phyloP scores from a whole-genome alignment of 2,888 invertebrate species.

The Molorchus minor region DNA sequence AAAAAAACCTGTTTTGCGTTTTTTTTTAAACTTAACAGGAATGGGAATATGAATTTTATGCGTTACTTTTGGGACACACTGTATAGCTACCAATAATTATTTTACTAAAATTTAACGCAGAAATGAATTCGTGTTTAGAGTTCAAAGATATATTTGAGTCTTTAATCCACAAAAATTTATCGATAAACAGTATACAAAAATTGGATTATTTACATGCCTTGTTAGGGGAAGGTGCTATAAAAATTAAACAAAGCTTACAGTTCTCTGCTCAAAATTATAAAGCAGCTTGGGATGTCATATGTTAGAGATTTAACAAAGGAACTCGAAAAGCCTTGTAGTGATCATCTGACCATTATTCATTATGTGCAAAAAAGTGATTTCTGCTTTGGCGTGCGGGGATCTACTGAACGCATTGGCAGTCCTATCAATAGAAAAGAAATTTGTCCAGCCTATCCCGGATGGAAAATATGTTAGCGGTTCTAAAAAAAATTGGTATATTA shows the following conservation, averaged over 20 bases:
- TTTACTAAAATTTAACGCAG: slow-evolving; percentile 31
- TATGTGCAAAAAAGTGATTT: too few species aligned
- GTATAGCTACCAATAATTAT: slow-evolving; percentile 27
- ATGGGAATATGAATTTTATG: too few species aligned
- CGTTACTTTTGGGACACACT: too few species aligned
- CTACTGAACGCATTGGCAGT: too few species aligned
- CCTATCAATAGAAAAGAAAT: too few species aligned
- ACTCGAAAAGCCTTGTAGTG: slow-evolving; percentile 27
- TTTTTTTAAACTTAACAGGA: too few species aligned
- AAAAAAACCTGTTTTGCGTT: too few species aligned
- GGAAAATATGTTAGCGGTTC: too few species aligned
- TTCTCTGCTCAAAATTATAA: slow-evolving; percentile 23
- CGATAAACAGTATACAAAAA: slow-evolving; percentile 30
- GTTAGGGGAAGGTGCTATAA: slow-evolving; percentile 18
- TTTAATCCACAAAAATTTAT: slow-evolving; percentile 31
- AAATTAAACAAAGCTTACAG: slow-evolving; percentile 27
- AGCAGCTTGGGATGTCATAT: slow-evolving; percentile 27
- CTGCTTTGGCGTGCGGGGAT: slow-evolving; percentile 21
- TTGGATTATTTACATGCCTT: slow-evolving; percentile 28
- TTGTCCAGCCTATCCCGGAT: too few species aligned
- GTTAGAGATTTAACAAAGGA: slow-evolving; percentile 30
- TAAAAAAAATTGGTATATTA: too few species aligned
- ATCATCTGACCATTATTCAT: too few species aligned
- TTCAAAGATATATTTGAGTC: slow-evolving; percentile 32
- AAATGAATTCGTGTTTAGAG: slow-evolving; percentile 27